Percentiles rank a stretch among this genome's conserved stretches.
These are phyloP conservation scores for Dipodomys ordii DNA, from an alignment of 2,113 vertebrate genomes.

Conservation along the genomic window DNA sequence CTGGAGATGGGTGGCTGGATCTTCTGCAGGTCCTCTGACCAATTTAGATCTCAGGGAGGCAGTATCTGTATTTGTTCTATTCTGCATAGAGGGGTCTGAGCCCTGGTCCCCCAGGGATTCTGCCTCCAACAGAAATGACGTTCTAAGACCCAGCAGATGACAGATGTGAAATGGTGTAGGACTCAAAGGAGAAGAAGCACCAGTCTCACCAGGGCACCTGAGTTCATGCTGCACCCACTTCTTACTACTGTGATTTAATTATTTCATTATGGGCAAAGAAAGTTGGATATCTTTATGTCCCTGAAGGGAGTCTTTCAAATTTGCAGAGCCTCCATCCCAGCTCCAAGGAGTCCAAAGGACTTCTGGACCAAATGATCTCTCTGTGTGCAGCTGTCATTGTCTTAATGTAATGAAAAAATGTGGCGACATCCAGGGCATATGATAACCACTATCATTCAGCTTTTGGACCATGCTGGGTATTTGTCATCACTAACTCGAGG, in stretches of 20 bases:
- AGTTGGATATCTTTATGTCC: neutral
- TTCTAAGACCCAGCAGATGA: neutral
- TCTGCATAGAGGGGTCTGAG: rapidly evolving
- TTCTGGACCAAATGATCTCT: constrained; percentile 36
- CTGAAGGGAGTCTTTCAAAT: constrained; percentile 53
- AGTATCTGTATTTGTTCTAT: neutral
- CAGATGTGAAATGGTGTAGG: neutral
- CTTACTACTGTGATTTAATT: neutral
- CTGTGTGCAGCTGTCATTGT: neutral
- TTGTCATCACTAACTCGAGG: constrained; percentile 9
- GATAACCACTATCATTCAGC: neutral
- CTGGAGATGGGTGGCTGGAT: neutral
- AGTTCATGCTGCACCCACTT: neutral
- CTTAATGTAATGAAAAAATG: constrained; percentile 62
- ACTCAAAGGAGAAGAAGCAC: neutral
- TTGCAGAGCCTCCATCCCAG: constrained; percentile 20
- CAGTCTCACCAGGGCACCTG: neutral
- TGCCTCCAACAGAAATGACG: neutral
- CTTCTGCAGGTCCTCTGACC: neutral
- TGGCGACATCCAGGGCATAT: neutral
- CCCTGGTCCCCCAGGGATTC: neutral
- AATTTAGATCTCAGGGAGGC: neutral
- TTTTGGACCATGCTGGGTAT: neutral
- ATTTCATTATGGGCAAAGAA: neutral
- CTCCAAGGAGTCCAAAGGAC: neutral